These are phyloP conservation scores for Cheilosia urbana DNA, from an alignment of 2,888 invertebrate species.

Conservation along the genomic window DNA sequence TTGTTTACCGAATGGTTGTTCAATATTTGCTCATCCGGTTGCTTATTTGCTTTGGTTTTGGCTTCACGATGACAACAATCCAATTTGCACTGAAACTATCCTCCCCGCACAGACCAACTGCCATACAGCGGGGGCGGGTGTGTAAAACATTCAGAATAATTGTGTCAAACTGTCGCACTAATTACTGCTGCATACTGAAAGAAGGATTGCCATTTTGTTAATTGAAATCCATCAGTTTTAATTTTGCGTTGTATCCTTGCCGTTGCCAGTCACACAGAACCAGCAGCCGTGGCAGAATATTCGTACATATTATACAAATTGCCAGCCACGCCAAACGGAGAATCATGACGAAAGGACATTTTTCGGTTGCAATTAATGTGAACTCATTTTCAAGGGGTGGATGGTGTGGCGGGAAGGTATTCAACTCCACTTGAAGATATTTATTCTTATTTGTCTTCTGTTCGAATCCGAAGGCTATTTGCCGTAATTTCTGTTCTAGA, in stretches of 20 bases:
- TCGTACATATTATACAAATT: conserved; percentile 20
- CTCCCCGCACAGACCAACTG: neutral
- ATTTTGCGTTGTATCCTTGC: conserved; percentile 45
- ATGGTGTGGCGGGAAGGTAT: conserved; percentile 4
- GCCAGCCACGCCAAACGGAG: conserved; percentile 12
- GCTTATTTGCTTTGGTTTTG: conserved; percentile 51
- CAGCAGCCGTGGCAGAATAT: neutral
- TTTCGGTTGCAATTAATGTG: conserved; percentile 64
- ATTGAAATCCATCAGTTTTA: conserved; percentile 72
- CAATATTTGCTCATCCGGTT: conserved; percentile 60
- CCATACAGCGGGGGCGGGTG: neutral
- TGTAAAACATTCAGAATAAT: conserved; percentile 46
- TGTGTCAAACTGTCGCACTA: conserved; percentile 73
- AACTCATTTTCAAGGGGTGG: conserved; percentile 36
- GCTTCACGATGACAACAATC: conserved; percentile 41
- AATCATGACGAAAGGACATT: conserved; percentile 55
- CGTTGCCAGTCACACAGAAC: neutral
- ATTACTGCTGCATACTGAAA: conserved; percentile 47
- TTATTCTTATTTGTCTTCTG: neutral
- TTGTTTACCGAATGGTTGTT: conserved; percentile 32
- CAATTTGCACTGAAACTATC: conserved; percentile 14
- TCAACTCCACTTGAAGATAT: conserved; percentile 32
- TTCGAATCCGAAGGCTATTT: conserved; percentile 21
- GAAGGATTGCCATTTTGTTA: conserved; percentile 59
- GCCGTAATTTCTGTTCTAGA: conserved; percentile 25